Evolutionary conservation across 2,888 invertebrate species (phyloP), one percentile per base, ranked within the genome.

Genomic region (Acronicta leporina): DNA sequence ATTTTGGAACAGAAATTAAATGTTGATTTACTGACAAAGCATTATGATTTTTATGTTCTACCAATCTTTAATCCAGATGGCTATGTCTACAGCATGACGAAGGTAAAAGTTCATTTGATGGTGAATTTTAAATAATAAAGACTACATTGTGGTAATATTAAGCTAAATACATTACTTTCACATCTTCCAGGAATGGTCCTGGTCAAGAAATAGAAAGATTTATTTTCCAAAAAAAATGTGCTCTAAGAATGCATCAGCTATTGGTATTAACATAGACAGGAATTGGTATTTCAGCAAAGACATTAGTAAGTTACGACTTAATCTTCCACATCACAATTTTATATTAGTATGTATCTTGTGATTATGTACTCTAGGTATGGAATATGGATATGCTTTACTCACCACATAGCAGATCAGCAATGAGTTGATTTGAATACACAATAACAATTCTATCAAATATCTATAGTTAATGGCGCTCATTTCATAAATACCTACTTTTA

Each of bases 41-140:
- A 79, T 53, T 92, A 84, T 74, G 87, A 89, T 70, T 85, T 92
- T 63, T 92, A 92, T 69, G 79, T 93, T 59, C 61, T 92, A 7
- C 94, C 94, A 46, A 65, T 91, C 25, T 73, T 90, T n/a, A 94
- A 94, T 79, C 92, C 93, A 57, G 94, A 94, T 87, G 94, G 94
- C 20, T 92, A 91, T 80, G 81, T 72, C 10, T 88, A 82, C 65
- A 92, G 88, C 58, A 82, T 82, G 63, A 71, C 63, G 44, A 56
- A 75, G 82, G 92, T 92, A 82, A 74, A 56, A 33, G 57, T 33
- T 35, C 0, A 5, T n/a, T 5, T 48, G n/a, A 13, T 3, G 13
- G 13, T 3, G 4, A 13, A 35, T 35, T 35, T 13, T 13, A 35
- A 13, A 13, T 13, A 7, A 27, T 5, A 27, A 27, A 27, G 7